Evolutionary conservation across 1,140 invertebrate genomes (phyloP), one percentile per base, ranked within the genome.

Genomic region (Drosophila ohnishii): DNA sequence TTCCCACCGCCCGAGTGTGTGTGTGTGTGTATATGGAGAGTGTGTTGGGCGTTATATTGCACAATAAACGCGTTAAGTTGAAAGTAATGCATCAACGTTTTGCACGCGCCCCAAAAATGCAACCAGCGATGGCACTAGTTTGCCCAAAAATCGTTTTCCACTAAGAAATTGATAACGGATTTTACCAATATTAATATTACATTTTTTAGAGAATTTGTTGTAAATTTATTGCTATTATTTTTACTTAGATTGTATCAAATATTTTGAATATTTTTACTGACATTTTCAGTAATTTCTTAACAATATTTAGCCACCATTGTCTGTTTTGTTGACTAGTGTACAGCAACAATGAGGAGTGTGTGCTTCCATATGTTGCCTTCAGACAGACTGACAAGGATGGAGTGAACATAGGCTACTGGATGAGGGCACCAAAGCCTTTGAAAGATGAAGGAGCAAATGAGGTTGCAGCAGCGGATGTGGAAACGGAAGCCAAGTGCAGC

Each of bases 81-180:
- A 88, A 84, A 87, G 80, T 88, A 88, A 87, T 87, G 84, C 84
- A 87, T 87, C 83, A 87, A 88, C 78, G 78, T 83, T 82, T 63
- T 65, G 75, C 62, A 62, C 57, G 59, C 71, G 22, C 44, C 65
- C 53, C 62, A 51, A 53, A 74, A 63, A 57, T 50, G 32, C 50
- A 56, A 37, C 30, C 37, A n/a, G 30, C 16, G 59, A 66, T 13
- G 7, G n/a, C 61, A 63, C 61, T 63, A 4, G 28, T 7, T n/a
- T 34, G 25, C 56, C 8, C 7, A 14, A 30, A 57, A 56, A n/a
- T 25, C 0, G 16, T 22, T 53, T 37, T 1, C 7, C 2, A 2
- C 0, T 5, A 9, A 22, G 16, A 35, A 53, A 53, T 19, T 13
- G 0, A 19, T 13, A 13, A 2, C 0, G 1, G 10, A 19, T 19